These are phyloP conservation scores for Aphidoletes aphidimyza DNA, from an alignment of 2,888 invertebrate species.

Conservation along the genomic window DNA sequence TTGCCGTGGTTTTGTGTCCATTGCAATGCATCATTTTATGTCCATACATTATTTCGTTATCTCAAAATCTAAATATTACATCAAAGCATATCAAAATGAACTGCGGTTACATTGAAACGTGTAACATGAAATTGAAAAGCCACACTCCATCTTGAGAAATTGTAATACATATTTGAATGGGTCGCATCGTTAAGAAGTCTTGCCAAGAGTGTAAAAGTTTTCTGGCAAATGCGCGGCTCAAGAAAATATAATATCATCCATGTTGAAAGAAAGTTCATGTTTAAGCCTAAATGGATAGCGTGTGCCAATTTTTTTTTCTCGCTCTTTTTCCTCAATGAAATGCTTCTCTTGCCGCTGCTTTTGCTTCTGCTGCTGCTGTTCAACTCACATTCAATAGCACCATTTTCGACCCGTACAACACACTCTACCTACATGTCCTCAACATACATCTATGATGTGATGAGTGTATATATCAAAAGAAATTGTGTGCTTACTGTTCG, in stretches of 20 bases:
- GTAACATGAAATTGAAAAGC: background rate
- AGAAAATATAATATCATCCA: background rate
- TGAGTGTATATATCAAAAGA: background rate
- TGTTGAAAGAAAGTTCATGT: background rate
- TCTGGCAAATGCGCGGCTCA: no score
- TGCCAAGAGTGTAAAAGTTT: no score
- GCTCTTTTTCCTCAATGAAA: background rate
- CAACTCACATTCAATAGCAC: no score
- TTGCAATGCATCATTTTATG: background rate
- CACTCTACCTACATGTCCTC: background rate
- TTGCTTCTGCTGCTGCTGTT: no score
- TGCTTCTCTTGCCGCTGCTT: background rate
- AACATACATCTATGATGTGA: background rate
- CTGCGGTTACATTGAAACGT: background rate
- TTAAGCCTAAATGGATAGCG: conserved; percentile 26
- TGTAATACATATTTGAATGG: no score
- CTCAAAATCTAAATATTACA: background rate
- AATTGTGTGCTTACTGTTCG: background rate
- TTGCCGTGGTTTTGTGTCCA: background rate
- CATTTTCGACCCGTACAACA: no score
- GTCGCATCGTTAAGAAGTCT: no score
- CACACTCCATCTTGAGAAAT: background rate
- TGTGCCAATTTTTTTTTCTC: conserved; percentile 28
- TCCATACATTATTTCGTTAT: background rate
- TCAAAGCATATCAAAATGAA: conserved; percentile 22